Percentiles rank a stretch among this genome's conserved stretches.
Evolutionary conservation across 2,797 vertebrate species (phyloP).

Genomic region (Hippocampus kuda): DNA sequence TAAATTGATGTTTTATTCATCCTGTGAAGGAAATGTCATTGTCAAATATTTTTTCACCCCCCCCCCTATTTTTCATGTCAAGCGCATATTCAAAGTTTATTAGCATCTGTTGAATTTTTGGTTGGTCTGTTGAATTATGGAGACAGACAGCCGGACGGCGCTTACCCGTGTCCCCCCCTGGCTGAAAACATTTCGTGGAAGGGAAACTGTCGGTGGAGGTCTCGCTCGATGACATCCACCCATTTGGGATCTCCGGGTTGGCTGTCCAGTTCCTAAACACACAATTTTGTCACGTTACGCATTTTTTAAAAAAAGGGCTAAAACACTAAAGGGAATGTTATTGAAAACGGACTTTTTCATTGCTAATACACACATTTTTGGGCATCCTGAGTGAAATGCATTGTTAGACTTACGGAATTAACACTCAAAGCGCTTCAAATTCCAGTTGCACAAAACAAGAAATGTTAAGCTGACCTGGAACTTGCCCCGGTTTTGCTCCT

Average conservation of each 20-base stretch:
- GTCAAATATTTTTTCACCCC: too few relatives aligned
- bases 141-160: too few relatives aligned
- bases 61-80: too few relatives aligned
- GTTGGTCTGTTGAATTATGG: too few relatives aligned
- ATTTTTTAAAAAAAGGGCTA: too few relatives aligned
- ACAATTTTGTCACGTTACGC: not conserved
- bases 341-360: not conserved
- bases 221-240: slow-evolving; percentile 89
- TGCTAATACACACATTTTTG: too few relatives aligned
- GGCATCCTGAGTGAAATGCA: not conserved
- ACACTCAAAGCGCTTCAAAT: not conserved
- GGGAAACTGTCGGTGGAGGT: slow-evolving; percentile 95
- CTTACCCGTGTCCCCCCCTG: slow-evolving; percentile 87
- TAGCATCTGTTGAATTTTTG: too few relatives aligned
- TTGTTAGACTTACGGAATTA: not conserved
- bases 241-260: slow-evolving; percentile 84
- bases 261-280: slow-evolving; percentile 76
- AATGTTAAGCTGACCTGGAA: slow-evolving; percentile 73
- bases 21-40: not conserved
- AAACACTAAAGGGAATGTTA: too few relatives aligned
- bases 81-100: too few relatives aligned
- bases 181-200: slow-evolving; percentile 98
- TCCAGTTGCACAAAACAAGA: not conserved
- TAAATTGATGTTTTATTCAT: slow-evolving; percentile 1
- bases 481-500: slow-evolving; percentile 79